A percentile compares a stretch with the other conserved stretches of the same genome.
Conservation (phyloP, 2,888 invertebrate genomes). For the Drosophila pegasa region DNA sequence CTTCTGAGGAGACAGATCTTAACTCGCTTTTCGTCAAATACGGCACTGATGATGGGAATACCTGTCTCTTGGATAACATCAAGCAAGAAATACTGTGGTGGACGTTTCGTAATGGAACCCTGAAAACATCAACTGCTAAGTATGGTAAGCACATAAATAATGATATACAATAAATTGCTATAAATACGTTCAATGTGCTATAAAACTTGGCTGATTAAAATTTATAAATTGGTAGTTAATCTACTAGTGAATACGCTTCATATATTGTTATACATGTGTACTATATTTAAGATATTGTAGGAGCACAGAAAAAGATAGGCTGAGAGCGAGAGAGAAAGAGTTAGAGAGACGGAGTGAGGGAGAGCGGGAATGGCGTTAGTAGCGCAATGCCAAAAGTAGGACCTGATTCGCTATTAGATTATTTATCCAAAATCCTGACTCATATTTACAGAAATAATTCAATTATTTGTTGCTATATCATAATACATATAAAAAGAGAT, state of each 20-base stretch:
- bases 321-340: not conserved
- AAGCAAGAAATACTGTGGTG: conserved; percentile 76
- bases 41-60: conserved; percentile 53
- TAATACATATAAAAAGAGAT: not conserved
- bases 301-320: not conserved
- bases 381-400: not conserved
- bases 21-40: conserved; percentile 58
- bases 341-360: not conserved
- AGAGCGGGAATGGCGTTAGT: not conserved
- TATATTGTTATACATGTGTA: not conserved
- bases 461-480: not conserved
- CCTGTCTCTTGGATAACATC: conserved; percentile 74
- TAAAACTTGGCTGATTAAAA: conserved; percentile 4
- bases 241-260: not conserved
- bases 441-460: not conserved
- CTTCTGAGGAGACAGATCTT: conserved; percentile 39
- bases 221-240: conserved; percentile 9
- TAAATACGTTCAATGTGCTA: not conserved
- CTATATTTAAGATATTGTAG: conserved; percentile 1
- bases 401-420: not conserved
- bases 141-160: conserved; percentile 39
- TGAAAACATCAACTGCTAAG: conserved; percentile 37
- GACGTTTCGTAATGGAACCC: conserved; percentile 78
- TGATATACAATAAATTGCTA: not conserved
- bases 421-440: no score